phyloP scores from a whole-genome alignment of 2,113 vertebrate genomes.

The Tichodroma muraria region DNA sequence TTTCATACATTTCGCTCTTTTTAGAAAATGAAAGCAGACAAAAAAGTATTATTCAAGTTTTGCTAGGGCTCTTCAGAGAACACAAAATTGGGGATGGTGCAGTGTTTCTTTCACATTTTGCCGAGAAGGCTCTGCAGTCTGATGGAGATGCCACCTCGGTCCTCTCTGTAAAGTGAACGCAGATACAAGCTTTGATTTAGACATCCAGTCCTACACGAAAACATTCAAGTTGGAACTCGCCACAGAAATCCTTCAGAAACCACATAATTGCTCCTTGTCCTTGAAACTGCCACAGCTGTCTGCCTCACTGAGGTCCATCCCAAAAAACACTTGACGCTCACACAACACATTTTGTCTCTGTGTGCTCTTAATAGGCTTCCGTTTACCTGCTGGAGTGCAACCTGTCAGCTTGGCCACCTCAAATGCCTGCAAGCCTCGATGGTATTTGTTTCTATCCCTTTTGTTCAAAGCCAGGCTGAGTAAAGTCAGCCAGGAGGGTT shows the following conservation, averaged over 20 bases:
- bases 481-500: background rate
- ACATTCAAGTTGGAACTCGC: background rate
- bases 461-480: background rate
- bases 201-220: background rate
- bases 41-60: background rate
- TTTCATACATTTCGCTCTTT: background rate
- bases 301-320: background rate
- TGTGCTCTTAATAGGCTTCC: conserved; percentile 42
- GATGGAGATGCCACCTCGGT: background rate
- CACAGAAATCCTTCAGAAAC: background rate
- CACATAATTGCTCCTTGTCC: rapidly evolving
- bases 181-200: background rate
- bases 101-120: background rate
- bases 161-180: background rate
- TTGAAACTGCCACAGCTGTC: background rate
- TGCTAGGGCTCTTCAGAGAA: background rate
- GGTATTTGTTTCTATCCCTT: background rate
- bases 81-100: background rate
- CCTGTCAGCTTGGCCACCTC: conserved; percentile 51
- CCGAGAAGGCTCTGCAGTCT: background rate
- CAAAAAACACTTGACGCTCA: background rate
- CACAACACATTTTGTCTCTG: conserved; percentile 50
- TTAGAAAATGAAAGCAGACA: background rate
- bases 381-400: conserved; percentile 46
- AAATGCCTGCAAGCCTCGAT: background rate